Evolutionary conservation across 2,113 vertebrate genomes (phyloP), one percentile per base, ranked within the genome.

Genomic region (Chelonoidis abingdonii): DNA sequence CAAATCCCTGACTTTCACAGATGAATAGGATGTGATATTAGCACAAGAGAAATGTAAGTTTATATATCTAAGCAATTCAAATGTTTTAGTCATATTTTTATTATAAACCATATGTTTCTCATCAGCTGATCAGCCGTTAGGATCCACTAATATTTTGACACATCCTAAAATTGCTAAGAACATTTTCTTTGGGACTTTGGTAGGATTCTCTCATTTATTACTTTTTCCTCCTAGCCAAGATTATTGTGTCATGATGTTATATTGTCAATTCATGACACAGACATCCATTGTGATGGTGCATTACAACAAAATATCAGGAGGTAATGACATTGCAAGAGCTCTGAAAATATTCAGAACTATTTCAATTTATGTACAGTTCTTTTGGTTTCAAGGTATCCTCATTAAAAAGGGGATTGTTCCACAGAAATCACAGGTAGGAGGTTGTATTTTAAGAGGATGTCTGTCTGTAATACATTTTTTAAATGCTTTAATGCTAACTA

Each of bases 391-490:
- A 80, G 90, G 81, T 91, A 87, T 86, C 94, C 52, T 93, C 76
- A 88, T 96, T 76, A 89, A 95, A 90, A 94, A 85, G 84, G 49
- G 72, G 93, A 87, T 84, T 93, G 12, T 90, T 94, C 54, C 12
- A 38, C 91, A 93, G 76, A 94, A 87, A 89, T 84, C 24, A 62
- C n/a, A 19, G 31, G 69, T 29, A 38, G 82, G 54, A 59, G 4
- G 3, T 47, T 83, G 2, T 83, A 50, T 93, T 96, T 97, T 90
- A 76, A 93, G 47, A 90, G 65, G 89, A 69, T 29, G 47, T 86
- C 41, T 89, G 41, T n/a, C 59, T 49, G 0, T 90, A 76, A 90
- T 89, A 52, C 31, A 31, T 87, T 89, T 96, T 89, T 83, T 6
- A 88, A 83, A 49, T 87, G 57, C 69, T 92, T 25, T 94, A 62